Evolutionary conservation across 1,140 invertebrate species (phyloP).

Genomic region (Zaprionus nigranus): DNA sequence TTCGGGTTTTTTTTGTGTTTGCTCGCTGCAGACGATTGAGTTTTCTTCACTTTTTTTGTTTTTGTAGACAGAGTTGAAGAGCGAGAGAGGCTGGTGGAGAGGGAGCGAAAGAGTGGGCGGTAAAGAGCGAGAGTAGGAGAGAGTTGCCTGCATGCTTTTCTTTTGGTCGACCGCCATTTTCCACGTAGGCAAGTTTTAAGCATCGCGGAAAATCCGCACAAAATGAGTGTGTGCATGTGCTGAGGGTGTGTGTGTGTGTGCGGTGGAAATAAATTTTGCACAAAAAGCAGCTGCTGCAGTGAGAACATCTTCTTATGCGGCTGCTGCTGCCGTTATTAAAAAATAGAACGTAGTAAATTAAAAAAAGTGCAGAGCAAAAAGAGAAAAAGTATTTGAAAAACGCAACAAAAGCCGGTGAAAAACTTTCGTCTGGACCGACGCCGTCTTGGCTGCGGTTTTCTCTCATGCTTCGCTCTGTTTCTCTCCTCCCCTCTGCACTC

Average conservation of each 20-base stretch:
- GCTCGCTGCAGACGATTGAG: conserved; percentile 55
- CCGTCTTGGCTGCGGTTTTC: conserved; percentile 51
- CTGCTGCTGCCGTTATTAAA: conserved; percentile 49
- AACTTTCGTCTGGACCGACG: conserved; percentile 32
- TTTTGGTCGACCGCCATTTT: conserved; percentile 50
- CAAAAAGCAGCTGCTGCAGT: conserved; percentile 22
- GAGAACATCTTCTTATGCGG: neutral
- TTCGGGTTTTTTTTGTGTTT: conserved; percentile 35
- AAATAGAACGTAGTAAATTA: conserved; percentile 66
- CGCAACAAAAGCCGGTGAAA: conserved; percentile 53
- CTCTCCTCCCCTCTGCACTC: neutral
- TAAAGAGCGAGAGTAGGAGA: neutral
- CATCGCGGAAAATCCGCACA: conserved; percentile 39
- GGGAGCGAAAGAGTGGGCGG: too few relatives aligned
- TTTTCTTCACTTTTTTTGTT: conserved; percentile 58
- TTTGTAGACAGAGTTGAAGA: neutral
- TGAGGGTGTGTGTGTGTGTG: conserved; percentile 17
- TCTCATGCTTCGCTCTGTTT: neutral
- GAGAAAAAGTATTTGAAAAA: conserved; percentile 56
- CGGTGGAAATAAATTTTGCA: conserved; percentile 38
- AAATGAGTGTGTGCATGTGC: conserved; percentile 8
- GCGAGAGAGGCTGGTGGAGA: neutral
- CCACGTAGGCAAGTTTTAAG: conserved; percentile 56
- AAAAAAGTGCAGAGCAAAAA: conserved; percentile 40
- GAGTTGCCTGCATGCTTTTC: neutral